These are phyloP conservation scores for Leucozona laternaria DNA, from an alignment of 2,888 invertebrate species.

Conservation along the genomic window DNA sequence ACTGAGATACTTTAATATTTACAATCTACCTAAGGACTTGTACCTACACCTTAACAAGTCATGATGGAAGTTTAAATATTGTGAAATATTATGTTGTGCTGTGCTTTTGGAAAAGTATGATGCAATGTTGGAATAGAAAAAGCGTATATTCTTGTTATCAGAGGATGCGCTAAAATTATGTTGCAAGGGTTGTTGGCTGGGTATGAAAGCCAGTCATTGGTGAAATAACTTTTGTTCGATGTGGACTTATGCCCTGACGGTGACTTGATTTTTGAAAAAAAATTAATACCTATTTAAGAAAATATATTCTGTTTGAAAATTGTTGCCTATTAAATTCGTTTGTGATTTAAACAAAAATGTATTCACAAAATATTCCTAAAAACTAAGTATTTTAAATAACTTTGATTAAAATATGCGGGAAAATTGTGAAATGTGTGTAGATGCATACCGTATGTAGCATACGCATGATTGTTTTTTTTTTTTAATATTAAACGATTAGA, in stretches of 20 bases:
- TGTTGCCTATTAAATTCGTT: too few relatives aligned
- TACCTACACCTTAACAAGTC: not conserved
- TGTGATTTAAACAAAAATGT: not conserved
- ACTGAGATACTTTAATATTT: too few relatives aligned
- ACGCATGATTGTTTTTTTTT: not conserved
- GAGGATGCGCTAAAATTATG: constrained; percentile 45
- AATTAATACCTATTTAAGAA: not conserved
- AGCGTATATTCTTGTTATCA: not conserved
- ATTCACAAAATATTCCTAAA: too few relatives aligned
- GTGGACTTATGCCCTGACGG: not conserved
- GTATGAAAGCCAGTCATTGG: not conserved
- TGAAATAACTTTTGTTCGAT: not conserved
- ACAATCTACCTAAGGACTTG: too few relatives aligned
- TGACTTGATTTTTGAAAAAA: not conserved
- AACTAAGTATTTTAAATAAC: not conserved
- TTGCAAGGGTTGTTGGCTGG: not conserved
- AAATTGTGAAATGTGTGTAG: not conserved
- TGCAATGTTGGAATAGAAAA: constrained; percentile 18
- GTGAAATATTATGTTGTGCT: constrained; percentile 58
- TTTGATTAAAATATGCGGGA: not conserved
- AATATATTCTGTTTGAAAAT: too few relatives aligned
- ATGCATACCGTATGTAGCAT: too few relatives aligned
- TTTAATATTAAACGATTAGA: too few relatives aligned
- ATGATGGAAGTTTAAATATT: constrained; percentile 17
- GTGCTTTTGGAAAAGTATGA: constrained; percentile 28